Conservation (phyloP, 2,888 invertebrate genomes). For the Dynastes tityus region DNA sequence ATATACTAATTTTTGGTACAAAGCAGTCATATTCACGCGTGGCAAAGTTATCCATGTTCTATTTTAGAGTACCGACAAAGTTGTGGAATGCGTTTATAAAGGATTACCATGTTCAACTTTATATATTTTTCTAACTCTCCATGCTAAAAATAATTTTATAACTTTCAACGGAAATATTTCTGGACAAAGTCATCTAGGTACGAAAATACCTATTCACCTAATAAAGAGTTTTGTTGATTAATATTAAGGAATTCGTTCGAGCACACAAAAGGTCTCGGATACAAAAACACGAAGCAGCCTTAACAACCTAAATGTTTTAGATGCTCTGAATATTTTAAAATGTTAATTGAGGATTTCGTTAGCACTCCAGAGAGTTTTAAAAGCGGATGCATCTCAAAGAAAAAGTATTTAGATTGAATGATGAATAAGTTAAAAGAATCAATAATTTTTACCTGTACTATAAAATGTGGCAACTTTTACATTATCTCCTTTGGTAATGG, state of each 20-base stretch:
- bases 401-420: background rate
- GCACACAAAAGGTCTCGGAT: background rate
- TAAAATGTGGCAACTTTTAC: no score
- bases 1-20: no score
- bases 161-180: background rate
- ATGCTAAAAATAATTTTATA: background rate
- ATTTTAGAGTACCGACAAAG: background rate
- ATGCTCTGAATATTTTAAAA: constrained; percentile 15
- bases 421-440: background rate
- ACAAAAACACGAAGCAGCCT: background rate
- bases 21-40: no score
- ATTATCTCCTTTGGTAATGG: no score
- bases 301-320: constrained; percentile 19
- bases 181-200: background rate
- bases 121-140: background rate
- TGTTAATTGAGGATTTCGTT: constrained; percentile 8
- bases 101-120: background rate
- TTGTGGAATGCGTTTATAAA: background rate
- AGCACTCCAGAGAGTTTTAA: constrained; percentile 3
- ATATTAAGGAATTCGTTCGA: background rate
- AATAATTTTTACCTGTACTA: no score
- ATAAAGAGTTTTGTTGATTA: constrained; percentile 2
- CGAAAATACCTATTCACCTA: background rate
- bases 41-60: background rate
- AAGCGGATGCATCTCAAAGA: background rate